Conservation (phyloP, 2,113 vertebrate species). For the Cottus gobio region DNA sequence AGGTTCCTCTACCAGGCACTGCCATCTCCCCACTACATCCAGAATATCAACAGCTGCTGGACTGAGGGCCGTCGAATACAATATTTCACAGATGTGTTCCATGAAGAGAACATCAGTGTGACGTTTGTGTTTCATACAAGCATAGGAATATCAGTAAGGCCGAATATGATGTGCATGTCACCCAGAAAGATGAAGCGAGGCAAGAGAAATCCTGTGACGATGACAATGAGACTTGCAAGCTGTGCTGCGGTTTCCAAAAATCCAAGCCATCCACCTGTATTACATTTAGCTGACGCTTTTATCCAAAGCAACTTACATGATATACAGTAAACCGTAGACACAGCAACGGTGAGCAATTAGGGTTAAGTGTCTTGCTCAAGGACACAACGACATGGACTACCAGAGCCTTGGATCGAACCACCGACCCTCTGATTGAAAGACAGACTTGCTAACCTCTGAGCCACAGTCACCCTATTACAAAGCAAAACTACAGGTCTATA, state of each 20-base stretch:
- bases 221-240: neutral
- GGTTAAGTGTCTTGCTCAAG: too few species aligned
- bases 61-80: neutral
- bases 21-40: slow-evolving; percentile 13
- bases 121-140: slow-evolving; percentile 30
- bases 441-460: too few species aligned
- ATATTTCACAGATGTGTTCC: slow-evolving; percentile 15
- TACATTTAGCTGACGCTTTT: too few species aligned
- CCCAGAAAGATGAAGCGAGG: slow-evolving; percentile 29
- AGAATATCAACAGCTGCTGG: slow-evolving; percentile 28
- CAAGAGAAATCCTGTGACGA: slow-evolving; percentile 20
- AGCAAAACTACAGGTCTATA: slow-evolving; percentile 38
- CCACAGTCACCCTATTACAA: too few species aligned
- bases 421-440: too few species aligned
- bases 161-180: slow-evolving; percentile 4
- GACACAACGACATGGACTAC: too few species aligned
- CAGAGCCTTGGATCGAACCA: too few species aligned
- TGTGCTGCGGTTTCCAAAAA: neutral
- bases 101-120: slow-evolving; percentile 32
- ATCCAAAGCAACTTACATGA: too few species aligned
- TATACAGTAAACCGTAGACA: too few species aligned
- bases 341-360: too few species aligned
- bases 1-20: slow-evolving; percentile 6
- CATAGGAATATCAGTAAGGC: neutral
- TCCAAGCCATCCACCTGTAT: neutral